Conservation (phyloP, 2,888 invertebrate genomes). For the Xanthostigma xanthostigma region DNA sequence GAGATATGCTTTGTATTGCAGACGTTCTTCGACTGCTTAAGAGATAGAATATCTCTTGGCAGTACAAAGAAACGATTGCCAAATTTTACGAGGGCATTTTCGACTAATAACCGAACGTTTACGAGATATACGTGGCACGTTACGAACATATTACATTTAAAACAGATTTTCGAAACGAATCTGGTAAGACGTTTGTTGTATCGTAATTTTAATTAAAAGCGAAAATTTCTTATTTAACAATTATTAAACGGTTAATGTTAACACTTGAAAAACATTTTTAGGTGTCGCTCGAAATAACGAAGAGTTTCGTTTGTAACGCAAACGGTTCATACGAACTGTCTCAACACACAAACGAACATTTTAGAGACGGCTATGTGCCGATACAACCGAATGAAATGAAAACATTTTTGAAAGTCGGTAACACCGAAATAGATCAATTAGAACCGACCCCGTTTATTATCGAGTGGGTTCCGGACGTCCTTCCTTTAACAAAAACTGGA, state of each 20-base stretch:
- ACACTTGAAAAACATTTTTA: constrained; percentile 18
- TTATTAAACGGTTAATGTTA: too few relatives aligned
- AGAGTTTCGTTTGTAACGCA: constrained; percentile 44
- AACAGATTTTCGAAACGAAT: constrained; percentile 56
- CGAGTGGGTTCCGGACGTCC: constrained; percentile 62
- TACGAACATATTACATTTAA: constrained; percentile 51
- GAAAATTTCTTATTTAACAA: background rate
- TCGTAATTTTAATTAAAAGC: background rate
- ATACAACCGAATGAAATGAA: constrained; percentile 43
- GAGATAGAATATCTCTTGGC: constrained; percentile 49
- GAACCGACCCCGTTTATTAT: constrained; percentile 52
- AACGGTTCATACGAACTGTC: constrained; percentile 38
- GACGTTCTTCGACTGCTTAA: constrained; percentile 56
- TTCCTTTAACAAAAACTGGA: constrained; percentile 52
- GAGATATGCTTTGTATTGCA: constrained; percentile 18
- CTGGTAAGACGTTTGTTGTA: constrained; percentile 26
- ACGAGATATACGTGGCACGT: constrained; percentile 60
- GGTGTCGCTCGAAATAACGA: constrained; percentile 45
- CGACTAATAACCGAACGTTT: constrained; percentile 45
- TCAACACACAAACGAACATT: constrained; percentile 14
- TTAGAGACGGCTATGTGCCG: constrained; percentile 26
- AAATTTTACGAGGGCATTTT: constrained; percentile 43
- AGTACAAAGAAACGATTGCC: constrained; percentile 47
- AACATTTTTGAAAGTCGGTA: constrained; percentile 49
- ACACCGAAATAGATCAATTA: constrained; percentile 22